These are phyloP conservation scores for Proales similis DNA, from an alignment of 1,140 invertebrate genomes.

Conservation along the genomic window DNA sequence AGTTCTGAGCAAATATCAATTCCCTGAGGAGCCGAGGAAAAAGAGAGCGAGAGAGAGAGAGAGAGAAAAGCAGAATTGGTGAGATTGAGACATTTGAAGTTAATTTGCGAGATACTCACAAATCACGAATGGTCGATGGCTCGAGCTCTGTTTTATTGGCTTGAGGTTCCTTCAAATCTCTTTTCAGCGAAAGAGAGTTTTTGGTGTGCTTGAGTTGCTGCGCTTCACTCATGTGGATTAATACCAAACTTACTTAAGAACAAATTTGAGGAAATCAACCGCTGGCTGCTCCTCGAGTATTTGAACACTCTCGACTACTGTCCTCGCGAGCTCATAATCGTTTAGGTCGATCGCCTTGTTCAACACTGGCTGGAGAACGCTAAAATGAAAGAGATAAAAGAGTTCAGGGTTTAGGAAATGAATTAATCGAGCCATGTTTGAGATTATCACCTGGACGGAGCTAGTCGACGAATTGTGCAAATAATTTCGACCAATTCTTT, in stretches of 20 bases:
- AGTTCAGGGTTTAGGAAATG: not conserved
- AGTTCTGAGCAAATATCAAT: conserved; percentile 17
- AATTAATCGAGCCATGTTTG: too few relatives aligned
- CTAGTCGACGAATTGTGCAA: not conserved
- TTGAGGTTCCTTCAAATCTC: conserved; percentile 8
- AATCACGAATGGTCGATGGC: not conserved
- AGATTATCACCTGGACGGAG: conserved; percentile 8
- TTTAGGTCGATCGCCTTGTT: conserved; percentile 25
- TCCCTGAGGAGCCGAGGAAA: too few relatives aligned
- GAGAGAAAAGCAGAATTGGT: too few relatives aligned
- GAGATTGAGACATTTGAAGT: not conserved
- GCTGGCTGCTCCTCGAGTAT: conserved; percentile 11
- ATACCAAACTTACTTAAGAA: conserved; percentile 5
- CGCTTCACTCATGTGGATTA: too few relatives aligned
- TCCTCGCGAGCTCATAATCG: conserved; percentile 3
- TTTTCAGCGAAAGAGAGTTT: not conserved
- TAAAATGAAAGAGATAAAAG: conserved; percentile 4
- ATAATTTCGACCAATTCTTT: conserved; percentile 15
- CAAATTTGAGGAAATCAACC: conserved; percentile 24
- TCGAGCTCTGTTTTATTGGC: not conserved
- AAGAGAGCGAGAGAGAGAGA: too few relatives aligned
- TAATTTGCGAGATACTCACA: not conserved
- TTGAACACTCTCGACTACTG: conserved; percentile 20
- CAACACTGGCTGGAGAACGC: conserved; percentile 1
- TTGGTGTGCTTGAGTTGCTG: too few relatives aligned